Conservation (phyloP, 2,113 vertebrate genomes). For the Channa argus region DNA sequence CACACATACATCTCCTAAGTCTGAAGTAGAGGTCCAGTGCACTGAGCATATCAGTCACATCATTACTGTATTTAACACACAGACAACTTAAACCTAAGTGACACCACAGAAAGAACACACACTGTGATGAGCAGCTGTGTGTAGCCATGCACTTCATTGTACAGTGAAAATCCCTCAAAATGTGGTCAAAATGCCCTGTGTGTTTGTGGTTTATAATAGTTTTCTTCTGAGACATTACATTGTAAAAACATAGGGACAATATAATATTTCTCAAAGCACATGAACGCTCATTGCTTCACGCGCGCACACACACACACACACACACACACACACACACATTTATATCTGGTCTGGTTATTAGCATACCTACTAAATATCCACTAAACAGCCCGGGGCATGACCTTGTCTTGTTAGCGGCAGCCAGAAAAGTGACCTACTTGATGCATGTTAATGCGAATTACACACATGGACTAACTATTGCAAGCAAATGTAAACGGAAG, state of each 20-base stretch:
- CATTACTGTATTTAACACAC: constrained; percentile 55
- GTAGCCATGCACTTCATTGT: constrained; percentile 21
- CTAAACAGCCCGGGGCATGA: constrained; percentile 66
- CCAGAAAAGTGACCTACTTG: constrained; percentile 65
- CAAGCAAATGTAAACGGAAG: background rate
- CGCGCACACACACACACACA: constrained; percentile 10
- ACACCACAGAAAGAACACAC: constrained; percentile 17
- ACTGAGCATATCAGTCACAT: constrained; percentile 71
- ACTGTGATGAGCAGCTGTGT: constrained; percentile 42
- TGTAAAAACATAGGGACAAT: constrained; percentile 4
- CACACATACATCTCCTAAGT: constrained; percentile 48
- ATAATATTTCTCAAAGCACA: background rate
- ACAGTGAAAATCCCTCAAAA: constrained; percentile 18
- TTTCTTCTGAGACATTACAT: background rate
- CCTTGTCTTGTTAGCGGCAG: constrained; percentile 69
- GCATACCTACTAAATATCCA: constrained; percentile 41
- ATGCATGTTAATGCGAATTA: constrained; percentile 71
- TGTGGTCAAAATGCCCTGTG: background rate
- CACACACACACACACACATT: constrained; percentile 18
- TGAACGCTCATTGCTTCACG: background rate
- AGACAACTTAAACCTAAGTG: constrained; percentile 53
- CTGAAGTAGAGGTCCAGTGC: constrained; percentile 45
- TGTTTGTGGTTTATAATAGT: background rate
- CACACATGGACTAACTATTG: constrained; percentile 68
- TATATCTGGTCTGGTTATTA: constrained; percentile 62